Conservation (phyloP, 2,797 vertebrate genomes). For the Ceryle rudis region DNA sequence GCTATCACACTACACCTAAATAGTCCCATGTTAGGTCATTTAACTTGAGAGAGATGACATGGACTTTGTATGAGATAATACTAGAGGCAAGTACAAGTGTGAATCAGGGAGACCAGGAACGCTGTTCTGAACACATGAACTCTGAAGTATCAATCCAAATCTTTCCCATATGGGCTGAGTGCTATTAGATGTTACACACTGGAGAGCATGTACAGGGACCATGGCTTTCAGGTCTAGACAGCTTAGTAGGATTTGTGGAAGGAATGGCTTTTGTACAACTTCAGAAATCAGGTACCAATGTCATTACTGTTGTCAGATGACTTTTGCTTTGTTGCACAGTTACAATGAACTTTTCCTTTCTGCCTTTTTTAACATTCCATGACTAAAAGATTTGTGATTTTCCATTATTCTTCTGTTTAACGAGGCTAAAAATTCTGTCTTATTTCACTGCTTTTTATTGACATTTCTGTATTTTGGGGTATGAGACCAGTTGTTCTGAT, state of each 20-base stretch:
- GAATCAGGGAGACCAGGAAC: not conserved
- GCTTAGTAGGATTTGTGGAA: not conserved
- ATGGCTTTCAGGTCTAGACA: not conserved
- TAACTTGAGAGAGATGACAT: not conserved
- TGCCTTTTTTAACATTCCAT: not conserved
- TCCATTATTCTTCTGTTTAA: not conserved
- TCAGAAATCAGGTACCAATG: not conserved
- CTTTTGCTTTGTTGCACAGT: not conserved
- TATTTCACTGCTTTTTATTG: not conserved
- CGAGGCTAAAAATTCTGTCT: not conserved
- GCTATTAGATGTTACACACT: not conserved
- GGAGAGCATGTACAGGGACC: not conserved
- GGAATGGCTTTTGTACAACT: not conserved
- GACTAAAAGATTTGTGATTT: not conserved
- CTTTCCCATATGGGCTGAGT: not conserved
- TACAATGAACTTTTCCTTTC: not conserved
- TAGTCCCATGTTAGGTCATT: not conserved
- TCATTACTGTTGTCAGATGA: not conserved
- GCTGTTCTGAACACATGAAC: not conserved
- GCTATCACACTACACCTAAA: not conserved
- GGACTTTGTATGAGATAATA: not conserved
- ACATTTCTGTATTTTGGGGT: not conserved
- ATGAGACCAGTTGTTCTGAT: not conserved
- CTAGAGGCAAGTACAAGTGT: not conserved
- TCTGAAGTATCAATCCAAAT: not conserved